phyloP scores from a whole-genome alignment of 2,797 vertebrate species.

The Aplochiton taeniatus region DNA sequence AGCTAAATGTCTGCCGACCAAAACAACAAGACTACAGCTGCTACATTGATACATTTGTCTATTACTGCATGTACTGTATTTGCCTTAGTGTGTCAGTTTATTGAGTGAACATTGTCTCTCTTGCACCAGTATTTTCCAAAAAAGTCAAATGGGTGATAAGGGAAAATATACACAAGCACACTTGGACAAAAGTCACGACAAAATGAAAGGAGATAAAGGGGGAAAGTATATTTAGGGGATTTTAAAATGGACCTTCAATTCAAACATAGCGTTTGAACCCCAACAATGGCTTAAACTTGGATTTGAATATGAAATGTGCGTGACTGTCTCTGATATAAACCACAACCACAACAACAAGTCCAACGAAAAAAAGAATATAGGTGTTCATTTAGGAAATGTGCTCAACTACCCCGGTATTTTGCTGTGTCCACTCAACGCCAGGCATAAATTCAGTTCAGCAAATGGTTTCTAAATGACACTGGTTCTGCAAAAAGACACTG shows the following conservation, averaged over 20 bases:
- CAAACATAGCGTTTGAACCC: constrained; percentile 59
- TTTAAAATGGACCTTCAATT: constrained; percentile 42
- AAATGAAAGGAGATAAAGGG: constrained; percentile 33
- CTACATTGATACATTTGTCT: not conserved
- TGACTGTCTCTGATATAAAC: constrained; percentile 21
- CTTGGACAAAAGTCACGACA: constrained; percentile 33
- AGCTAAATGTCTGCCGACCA: constrained; percentile 4
- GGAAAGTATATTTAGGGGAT: constrained; percentile 36
- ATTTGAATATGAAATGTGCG: constrained; percentile 32
- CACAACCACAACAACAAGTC: constrained; percentile 25
- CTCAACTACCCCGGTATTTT: constrained; percentile 69
- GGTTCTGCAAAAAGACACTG: constrained; percentile 75
- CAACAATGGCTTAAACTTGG: constrained; percentile 27
- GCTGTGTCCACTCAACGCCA: constrained; percentile 70
- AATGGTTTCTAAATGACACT: constrained; percentile 77
- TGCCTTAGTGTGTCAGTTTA: constrained; percentile 30
- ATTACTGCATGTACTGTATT: constrained; percentile 18
- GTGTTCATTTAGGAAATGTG: constrained; percentile 69
- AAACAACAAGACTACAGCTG: constrained; percentile 18
- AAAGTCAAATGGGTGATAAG: constrained; percentile 36
- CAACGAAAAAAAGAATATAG: constrained; percentile 25
- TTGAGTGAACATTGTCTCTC: constrained; percentile 42
- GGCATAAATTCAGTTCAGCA: constrained; percentile 71
- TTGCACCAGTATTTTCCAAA: constrained; percentile 39
- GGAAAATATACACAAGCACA: constrained; percentile 36